Evolutionary conservation across 1,140 invertebrate species (phyloP).

Genomic region (Neelides sp.): DNA sequence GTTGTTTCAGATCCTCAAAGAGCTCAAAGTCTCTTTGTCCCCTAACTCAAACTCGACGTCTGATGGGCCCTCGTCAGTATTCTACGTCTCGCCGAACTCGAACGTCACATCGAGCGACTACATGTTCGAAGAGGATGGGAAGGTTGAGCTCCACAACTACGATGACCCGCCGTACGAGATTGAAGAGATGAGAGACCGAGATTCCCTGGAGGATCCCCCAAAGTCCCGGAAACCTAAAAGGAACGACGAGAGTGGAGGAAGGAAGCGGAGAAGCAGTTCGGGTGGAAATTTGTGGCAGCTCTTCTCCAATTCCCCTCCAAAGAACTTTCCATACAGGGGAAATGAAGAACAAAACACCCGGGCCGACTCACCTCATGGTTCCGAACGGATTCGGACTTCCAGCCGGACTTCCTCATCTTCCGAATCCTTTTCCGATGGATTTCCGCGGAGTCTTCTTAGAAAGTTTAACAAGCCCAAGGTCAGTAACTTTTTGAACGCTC

Average conservation of each 20-base stretch:
- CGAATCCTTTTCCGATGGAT: slow-evolving; percentile 18
- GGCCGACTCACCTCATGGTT: too few species aligned
- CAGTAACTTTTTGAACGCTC: not conserved
- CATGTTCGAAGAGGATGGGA: slow-evolving; percentile 4
- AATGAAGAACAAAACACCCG: too few species aligned
- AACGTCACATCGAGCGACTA: slow-evolving; percentile 13
- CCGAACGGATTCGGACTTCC: slow-evolving; percentile 8
- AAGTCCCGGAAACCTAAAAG: too few species aligned
- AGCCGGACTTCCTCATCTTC: slow-evolving; percentile 9
- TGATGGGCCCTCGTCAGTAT: slow-evolving; percentile 17
- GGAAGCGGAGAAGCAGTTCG: slow-evolving; percentile 3
- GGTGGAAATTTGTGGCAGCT: slow-evolving; percentile 8
- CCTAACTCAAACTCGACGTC: slow-evolving; percentile 4
- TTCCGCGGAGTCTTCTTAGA: slow-evolving; percentile 13
- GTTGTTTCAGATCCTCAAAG: slow-evolving; percentile 26
- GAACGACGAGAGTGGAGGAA: not conserved
- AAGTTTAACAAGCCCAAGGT: slow-evolving; percentile 10
- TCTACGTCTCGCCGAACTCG: slow-evolving; percentile 17
- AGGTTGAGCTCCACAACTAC: not conserved
- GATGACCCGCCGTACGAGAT: slow-evolving; percentile 9
- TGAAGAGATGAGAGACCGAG: too few species aligned
- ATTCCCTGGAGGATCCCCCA: too few species aligned
- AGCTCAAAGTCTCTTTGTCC: slow-evolving; percentile 18
- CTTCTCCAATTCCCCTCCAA: slow-evolving; percentile 1
- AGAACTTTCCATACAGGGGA: slow-evolving; percentile 1